Evolutionary conservation across 2,888 invertebrate genomes (phyloP).

Genomic region (Apodemia duryi): DNA sequence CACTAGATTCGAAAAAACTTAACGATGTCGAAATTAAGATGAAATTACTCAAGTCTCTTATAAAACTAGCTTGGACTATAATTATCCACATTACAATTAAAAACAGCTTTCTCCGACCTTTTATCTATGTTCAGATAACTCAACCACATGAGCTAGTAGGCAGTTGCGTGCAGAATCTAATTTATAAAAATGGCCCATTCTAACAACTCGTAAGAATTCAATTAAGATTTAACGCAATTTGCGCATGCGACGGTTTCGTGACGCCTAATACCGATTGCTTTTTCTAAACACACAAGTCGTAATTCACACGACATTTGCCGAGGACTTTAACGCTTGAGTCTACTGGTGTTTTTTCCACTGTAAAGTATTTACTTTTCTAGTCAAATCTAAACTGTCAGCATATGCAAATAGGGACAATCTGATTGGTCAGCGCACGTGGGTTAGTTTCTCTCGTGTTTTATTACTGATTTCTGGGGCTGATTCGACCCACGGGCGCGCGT

Average conservation of each 20-base stretch:
- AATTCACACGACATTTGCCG: slow-evolving; percentile 2
- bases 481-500: slow-evolving; percentile 63
- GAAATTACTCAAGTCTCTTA: neutral
- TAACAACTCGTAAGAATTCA: slow-evolving; percentile 69
- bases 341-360: slow-evolving; percentile 25
- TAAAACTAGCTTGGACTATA: neutral
- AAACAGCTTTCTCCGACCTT: slow-evolving; percentile 37
- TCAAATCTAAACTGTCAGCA: slow-evolving; percentile 64
- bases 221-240: slow-evolving; percentile 67
- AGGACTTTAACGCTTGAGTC: neutral
- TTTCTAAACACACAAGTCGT: slow-evolving; percentile 27
- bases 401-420: slow-evolving; percentile 68
- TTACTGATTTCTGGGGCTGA: slow-evolving; percentile 62
- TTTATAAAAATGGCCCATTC: slow-evolving; percentile 64
- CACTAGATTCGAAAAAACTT: neutral
- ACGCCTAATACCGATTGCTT: slow-evolving; percentile 30
- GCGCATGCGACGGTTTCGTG: slow-evolving; percentile 48
- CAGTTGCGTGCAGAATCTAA: slow-evolving; percentile 69
- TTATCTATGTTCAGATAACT: slow-evolving; percentile 37
- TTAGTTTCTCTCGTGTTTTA: slow-evolving; percentile 62
- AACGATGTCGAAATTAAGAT: neutral
- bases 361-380: slow-evolving; percentile 16
- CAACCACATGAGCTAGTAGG: slow-evolving; percentile 33
- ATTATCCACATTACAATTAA: slow-evolving; percentile 15
- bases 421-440: slow-evolving; percentile 63